Percentiles rank a stretch among this genome's conserved stretches.
phyloP scores from a whole-genome alignment of 2,888 invertebrate genomes.

The Leucoma salicis region DNA sequence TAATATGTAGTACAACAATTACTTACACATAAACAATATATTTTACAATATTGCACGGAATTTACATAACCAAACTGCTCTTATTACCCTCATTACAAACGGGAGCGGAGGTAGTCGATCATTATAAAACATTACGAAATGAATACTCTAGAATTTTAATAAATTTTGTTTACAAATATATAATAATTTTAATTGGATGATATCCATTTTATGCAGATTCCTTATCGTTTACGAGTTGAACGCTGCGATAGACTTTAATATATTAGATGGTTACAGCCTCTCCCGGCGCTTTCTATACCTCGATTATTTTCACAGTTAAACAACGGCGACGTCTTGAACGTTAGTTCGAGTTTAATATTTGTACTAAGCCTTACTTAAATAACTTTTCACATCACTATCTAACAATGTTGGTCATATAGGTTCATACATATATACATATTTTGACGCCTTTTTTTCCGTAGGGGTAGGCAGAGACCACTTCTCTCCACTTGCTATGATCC shows the following conservation, averaged over 20 bases:
- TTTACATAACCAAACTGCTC: background rate
- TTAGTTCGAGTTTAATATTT: background rate
- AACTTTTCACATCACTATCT: background rate
- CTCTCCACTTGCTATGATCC: no score
- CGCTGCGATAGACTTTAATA: constrained; percentile 24
- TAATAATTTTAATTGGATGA: background rate
- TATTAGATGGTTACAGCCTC: constrained; percentile 34
- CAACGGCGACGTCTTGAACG: constrained; percentile 14
- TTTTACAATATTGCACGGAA: background rate
- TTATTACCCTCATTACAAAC: background rate
- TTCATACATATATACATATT: no score
- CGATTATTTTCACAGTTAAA: constrained; percentile 63
- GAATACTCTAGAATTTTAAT: background rate
- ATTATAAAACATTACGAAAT: constrained; percentile 3
- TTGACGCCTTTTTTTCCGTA: no score
- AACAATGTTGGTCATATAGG: no score
- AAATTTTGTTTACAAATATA: background rate
- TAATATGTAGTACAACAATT: no score
- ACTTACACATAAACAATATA: background rate
- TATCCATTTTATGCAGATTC: constrained; percentile 9
- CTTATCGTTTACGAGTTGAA: background rate
- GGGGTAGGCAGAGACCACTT: no score
- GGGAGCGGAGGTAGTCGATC: background rate
- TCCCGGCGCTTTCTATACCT: constrained; percentile 35
- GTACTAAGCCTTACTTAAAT: background rate